These are phyloP conservation scores for Tachypleus tridentatus DNA, from an alignment of 1,140 invertebrate species.

Conservation along the genomic window DNA sequence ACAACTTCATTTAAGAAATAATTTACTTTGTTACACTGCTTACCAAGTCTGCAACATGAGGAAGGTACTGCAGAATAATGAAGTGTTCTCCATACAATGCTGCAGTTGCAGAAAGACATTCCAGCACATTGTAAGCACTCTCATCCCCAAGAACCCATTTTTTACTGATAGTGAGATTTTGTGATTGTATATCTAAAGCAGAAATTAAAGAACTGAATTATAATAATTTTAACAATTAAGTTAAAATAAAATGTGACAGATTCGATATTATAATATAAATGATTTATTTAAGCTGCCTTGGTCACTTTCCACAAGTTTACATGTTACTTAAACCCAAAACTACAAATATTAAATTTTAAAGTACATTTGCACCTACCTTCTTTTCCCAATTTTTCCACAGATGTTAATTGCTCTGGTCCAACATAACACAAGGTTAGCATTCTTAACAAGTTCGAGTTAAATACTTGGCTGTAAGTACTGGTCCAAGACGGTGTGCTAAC, in stretches of 20 bases:
- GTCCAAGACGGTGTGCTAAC: slow-evolving; percentile 85
- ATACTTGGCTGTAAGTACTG: slow-evolving; percentile 79
- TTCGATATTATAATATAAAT: no score
- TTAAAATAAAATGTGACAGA: no score
- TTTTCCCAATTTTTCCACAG: neutral
- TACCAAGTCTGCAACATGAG: slow-evolving; percentile 68
- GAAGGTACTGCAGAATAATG: slow-evolving; percentile 85
- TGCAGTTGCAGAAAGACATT: slow-evolving; percentile 73
- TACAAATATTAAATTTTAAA: no score
- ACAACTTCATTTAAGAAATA: no score
- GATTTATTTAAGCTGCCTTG: no score
- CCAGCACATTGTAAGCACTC: slow-evolving; percentile 68
- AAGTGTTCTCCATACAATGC: slow-evolving; percentile 86
- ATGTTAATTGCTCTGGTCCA: slow-evolving; percentile 58
- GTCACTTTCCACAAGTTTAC: no score
- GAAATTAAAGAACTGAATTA: neutral
- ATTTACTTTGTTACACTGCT: neutral
- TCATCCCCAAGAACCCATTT: slow-evolving; percentile 53
- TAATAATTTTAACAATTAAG: neutral
- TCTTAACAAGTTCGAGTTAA: slow-evolving; percentile 81
- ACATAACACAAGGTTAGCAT: slow-evolving; percentile 90
- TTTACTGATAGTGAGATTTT: slow-evolving; percentile 16
- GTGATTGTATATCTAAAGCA: neutral
- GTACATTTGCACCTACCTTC: no score
- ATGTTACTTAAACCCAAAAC: no score